Evolutionary conservation across 2,113 vertebrate species (phyloP).

Genomic region (rat (Rattus norvegicus)): GRCr8 NC_086020.1:143271001-143271500

Average conservation of each 20-base stretch:
- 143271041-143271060: background rate
- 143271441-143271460: background rate
- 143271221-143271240: background rate
- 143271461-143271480: background rate
- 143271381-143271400: background rate
- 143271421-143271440: constrained; percentile 28
- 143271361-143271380: background rate
- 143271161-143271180: background rate
- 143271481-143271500: background rate
- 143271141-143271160: background rate
- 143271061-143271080: background rate
- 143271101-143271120: background rate
- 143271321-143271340: background rate
- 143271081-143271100: background rate
- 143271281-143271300: background rate
- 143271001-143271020: too few species aligned
- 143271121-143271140: background rate
- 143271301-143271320: background rate
- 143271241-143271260: constrained; percentile 32
- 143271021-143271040: background rate
- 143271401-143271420: background rate
- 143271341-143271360: background rate
- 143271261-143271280: constrained; percentile 51
- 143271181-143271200: background rate
- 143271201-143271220: background rate